Evolutionary conservation across 2,888 invertebrate species (phyloP), one percentile per base, ranked within the genome.

Genomic region (Lymantria monacha): DNA sequence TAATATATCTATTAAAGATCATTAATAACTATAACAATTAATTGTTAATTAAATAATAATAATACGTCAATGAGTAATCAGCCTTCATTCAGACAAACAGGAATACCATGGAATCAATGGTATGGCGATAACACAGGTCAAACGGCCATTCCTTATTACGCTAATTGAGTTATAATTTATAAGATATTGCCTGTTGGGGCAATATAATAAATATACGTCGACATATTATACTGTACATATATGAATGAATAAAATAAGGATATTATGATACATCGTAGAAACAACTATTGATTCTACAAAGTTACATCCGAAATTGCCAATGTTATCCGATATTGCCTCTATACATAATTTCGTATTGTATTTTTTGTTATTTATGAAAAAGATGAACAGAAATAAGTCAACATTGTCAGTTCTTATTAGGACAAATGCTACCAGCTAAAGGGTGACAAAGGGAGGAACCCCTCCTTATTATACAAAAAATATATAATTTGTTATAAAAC

Each of bases 61-160:
- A n/a, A 38, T 12, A 38, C 7, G 11, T 38, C 14, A 8, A 14
- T 9, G 12, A 41, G 22, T 15, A 7, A 3, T n/a, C 12, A 33
- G 12, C 51, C 41, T 49, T 49, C 63, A 63, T 63, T 63, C 63
- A 63, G 58, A 44, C 11, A n/a, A 36, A 53, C 44, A 55, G 37
- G 37, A 53, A 48, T 51, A 15, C 61, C 55, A 56, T 63, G 47
- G 52, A 41, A 65, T 65, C 62, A 63, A 65, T 65, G 63, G 56
- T 37, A 33, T 38, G 22, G 49, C 62, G 62, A 59, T 63, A 61
- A 58, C 36, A 22, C 9, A 48, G 45, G 33, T 41, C 51, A 49
- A 55, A 52, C 46, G 13, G 3, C 40, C 13, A 58, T 55, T 61
- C 63, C 62, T 63, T 62, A 65, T 33, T 58, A 37, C 42, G 30